A percentile compares a stretch with the other conserved stretches of the same genome.
These are phyloP conservation scores for Empis livida DNA, from an alignment of 2,888 invertebrate species.

Conservation along the genomic window DNA sequence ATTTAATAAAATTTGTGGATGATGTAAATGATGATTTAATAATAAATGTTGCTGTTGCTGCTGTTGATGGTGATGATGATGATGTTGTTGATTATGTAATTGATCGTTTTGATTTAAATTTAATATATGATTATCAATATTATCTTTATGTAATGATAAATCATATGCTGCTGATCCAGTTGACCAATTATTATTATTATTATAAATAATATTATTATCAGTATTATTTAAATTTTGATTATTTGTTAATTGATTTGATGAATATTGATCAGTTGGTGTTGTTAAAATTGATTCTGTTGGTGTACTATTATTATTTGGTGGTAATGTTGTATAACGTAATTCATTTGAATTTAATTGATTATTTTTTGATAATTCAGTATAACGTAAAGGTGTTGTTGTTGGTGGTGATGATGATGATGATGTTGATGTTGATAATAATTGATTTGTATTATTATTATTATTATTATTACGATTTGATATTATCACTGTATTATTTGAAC, in stretches of 20 bases:
- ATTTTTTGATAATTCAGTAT: constrained; percentile 6
- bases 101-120: constrained; percentile 17
- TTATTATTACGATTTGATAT: constrained; percentile 19
- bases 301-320: no score
- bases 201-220: no score
- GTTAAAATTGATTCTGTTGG: constrained; percentile 1
- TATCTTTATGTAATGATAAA: constrained; percentile 12
- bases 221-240: no score
- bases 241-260: no score
- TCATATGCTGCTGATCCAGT: constrained; percentile 4
- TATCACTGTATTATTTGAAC: constrained; percentile 31
- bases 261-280: neutral
- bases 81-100: no score
- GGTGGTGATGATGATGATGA: constrained; percentile 17
- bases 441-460: no score
- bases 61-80: no score
- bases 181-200: no score
- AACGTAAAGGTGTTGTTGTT: constrained; percentile 12
- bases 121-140: neutral
- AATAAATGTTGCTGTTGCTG: constrained; percentile 7
- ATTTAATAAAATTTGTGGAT: constrained; percentile 11
- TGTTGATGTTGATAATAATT: constrained; percentile 3
- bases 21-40: constrained; percentile 14
- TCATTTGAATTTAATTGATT: constrained; percentile 5
- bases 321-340: constrained; percentile 6